These are phyloP conservation scores for Panagrolaimus sp. DNA, from an alignment of 1,140 invertebrate species.

Conservation along the genomic window DNA sequence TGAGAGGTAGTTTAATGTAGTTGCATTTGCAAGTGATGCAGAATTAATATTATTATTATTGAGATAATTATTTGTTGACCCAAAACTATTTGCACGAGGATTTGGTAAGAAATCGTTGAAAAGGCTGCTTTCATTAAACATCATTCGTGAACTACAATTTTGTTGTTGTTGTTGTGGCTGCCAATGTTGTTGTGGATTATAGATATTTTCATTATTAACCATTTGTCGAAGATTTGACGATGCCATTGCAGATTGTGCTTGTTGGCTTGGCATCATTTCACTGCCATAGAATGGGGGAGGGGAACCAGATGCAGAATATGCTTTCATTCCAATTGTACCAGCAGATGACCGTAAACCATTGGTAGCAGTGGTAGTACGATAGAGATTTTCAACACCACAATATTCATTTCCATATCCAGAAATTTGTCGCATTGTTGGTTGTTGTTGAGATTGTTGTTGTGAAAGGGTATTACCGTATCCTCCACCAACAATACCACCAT, in stretches of 20 bases:
- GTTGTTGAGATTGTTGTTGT: slow-evolving; percentile 6
- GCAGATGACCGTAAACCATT: neutral
- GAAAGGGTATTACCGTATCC: slow-evolving; percentile 18
- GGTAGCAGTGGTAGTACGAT: too few species aligned
- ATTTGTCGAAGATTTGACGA: neutral
- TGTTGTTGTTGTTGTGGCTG: neutral
- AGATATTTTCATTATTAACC: slow-evolving; percentile 7
- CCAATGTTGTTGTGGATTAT: neutral
- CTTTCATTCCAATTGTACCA: neutral
- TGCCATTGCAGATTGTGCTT: neutral
- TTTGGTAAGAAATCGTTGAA: neutral
- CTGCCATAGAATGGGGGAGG: neutral
- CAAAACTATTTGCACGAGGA: neutral
- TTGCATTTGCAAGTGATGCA: neutral
- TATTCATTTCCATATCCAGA: slow-evolving; percentile 16
- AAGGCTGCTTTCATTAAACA: neutral
- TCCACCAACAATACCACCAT: neutral
- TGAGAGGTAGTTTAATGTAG: slow-evolving; percentile 17
- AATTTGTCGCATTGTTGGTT: slow-evolving; percentile 39
- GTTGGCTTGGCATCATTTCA: neutral
- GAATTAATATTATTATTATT: neutral
- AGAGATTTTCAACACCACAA: neutral
- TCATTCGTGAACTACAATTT: neutral
- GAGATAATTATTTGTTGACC: slow-evolving; percentile 10
- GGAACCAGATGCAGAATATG: neutral